Base-by-base conservation (phyloP, 1,140 invertebrate species). In the Delia radicum region DNA sequence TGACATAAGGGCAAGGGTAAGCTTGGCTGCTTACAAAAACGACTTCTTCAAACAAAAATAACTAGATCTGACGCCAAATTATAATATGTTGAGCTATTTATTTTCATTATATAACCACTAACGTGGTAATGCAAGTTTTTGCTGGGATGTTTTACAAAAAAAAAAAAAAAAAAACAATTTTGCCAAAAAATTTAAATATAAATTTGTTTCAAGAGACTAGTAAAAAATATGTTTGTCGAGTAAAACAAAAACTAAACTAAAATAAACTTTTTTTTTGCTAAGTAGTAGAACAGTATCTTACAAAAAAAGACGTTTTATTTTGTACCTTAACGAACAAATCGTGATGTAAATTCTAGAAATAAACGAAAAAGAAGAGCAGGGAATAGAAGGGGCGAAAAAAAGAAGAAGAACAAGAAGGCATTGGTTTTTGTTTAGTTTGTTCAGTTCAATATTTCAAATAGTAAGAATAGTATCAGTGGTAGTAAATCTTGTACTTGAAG, bases 321-420 rank as follows among this genome's bases (percentile, higher is more conserved):
- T 76, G 82, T 85, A 85, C 83, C 83, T 85, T 81, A 80, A 82
- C 82, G 81, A 85, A 83, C 81, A 85, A 82, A 83, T 85, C 83
- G 80, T 83, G 80, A 80, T 85, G 83, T 85, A 85, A 80, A 81
- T 85, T 85, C 83, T 85, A 85, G 79, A 78, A 76, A 75, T 73
- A 77, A 75, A 77, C 48, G n/a, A 74, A 46, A 72, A 33, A 67
- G 29, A 69, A 69, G 65, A 55, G 29, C 31, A 6, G 29, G 29
- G 27, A 69, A 69, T 18, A 69, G 29, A 69, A 69, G 27, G 27
- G 31, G 29, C 21, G 26, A 69, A 69, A 31, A 69, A 62, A 24
- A 65, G 28, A 26, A 37, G 21, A 74, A 37, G 81, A 84, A 26
- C n/a, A 71, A 75, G 61, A 76, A 55, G 61, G 42, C 61, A 48